Base-by-base conservation (phyloP, 2,797 vertebrate species). In the Lithobates sylvaticus region DNA sequence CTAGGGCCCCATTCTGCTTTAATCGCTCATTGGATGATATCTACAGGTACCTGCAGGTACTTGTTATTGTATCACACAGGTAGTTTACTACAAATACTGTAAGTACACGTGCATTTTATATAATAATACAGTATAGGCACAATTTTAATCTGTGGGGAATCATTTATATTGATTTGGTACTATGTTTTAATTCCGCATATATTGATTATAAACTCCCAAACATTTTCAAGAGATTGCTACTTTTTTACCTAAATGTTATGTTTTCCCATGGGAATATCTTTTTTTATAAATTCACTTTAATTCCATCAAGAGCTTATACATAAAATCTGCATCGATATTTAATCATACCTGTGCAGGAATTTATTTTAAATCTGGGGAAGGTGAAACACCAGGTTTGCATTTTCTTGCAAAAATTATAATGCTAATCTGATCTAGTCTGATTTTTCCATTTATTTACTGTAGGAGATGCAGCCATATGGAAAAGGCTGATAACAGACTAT, bases 401-500 rank as follows among this genome's bases (percentile, higher is more conserved):
- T 67, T 77, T 13, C 44, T 72, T 81, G 82, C 65, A 77, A 77
- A 70, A 77, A 84, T 77, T 58, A 81, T 58, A 72, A 81, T 3
- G 70, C 69, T 61, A 73, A 81, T 83, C 58, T 83, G 36, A 68
- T 76, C 16, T 34, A 76, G 73, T 39, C 73, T 34, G 64, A 76
- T 76, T 83, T 83, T 47, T 50, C 81, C 6, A 10, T 67, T 67
- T 83, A 76, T 76, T 54, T 75, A 73, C 79, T 81, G 69, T 73
- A 64, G 36, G 65, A 75, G 73, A 76, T 84, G 47, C 39, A 77
- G 82, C 29, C 81, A 84, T 84, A 84, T 84, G 81, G 81, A 39
- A 76, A 84, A 84, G 42, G 73, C 74, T 84, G 74, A 84, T 84
- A 77, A 84, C 74, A 77, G 82, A 77, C 74, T 77, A 70, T 84